These are phyloP conservation scores for Argyrosomus japonicus DNA, from an alignment of 2,113 vertebrate genomes.

Conservation along the genomic window DNA sequence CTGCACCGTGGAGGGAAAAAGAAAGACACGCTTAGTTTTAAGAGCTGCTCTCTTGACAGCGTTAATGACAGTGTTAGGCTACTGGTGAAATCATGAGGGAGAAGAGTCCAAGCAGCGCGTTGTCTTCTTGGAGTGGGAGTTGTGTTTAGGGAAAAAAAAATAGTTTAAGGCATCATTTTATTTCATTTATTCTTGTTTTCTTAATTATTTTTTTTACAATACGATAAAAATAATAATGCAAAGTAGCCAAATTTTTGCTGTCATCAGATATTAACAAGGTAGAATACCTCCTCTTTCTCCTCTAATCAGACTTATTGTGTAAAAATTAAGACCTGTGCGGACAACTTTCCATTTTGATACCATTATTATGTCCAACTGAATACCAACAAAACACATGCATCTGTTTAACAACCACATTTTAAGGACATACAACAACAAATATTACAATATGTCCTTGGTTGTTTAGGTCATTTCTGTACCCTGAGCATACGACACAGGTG, in stretches of 20 bases:
- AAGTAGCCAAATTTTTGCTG: not conserved
- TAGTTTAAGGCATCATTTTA: not conserved
- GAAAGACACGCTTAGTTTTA: conserved; percentile 51
- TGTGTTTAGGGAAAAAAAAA: conserved; percentile 2
- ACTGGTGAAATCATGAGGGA: conserved; percentile 49
- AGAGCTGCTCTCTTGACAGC: conserved; percentile 65
- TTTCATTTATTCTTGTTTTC: not conserved
- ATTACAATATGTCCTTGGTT: too few relatives aligned
- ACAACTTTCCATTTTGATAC: too few relatives aligned
- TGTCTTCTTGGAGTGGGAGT: conserved; percentile 18
- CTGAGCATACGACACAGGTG: too few relatives aligned
- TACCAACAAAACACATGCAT: too few relatives aligned
- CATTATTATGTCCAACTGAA: too few relatives aligned
- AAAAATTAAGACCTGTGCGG: too few relatives aligned
- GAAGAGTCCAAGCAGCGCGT: conserved; percentile 27
- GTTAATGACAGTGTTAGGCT: conserved; percentile 59
- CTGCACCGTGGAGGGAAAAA: conserved; percentile 35
- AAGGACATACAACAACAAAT: too few relatives aligned
- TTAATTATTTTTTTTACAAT: not conserved
- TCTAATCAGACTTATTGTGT: not conserved
- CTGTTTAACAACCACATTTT: too few relatives aligned
- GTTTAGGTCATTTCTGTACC: too few relatives aligned
- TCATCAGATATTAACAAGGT: not conserved
- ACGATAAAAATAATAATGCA: not conserved
- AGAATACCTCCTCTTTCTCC: not conserved